Base-by-base conservation (phyloP, 2,113 vertebrate species). In the Eptesicus fuscus region DNA sequence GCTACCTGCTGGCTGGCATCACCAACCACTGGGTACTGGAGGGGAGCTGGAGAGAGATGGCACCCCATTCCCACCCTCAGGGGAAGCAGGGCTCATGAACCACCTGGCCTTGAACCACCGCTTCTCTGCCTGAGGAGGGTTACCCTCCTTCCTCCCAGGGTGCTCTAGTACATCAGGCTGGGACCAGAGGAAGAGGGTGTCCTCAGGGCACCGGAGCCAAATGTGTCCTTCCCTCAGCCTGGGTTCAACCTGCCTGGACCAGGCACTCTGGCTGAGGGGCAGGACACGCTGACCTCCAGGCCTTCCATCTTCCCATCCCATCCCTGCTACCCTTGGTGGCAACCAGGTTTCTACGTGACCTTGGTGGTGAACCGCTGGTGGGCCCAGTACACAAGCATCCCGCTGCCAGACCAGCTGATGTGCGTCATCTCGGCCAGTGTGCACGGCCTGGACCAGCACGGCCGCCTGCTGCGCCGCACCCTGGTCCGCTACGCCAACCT, bases 321-420 rank as follows among this genome's bases (percentile, higher is more conserved):
- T 59, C 4, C 4, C 61, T 25, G 42, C 7, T 69, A 10, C 61
- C 67, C 82, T 0, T 1, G 69, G 49, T 0, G 76, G 51, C 71
- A 2, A 35, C 42, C 40, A 99, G 99, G 99, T 78, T 99, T 99
- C 97, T 99, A 99, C 0, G 98, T 99, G 82, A 99, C 98, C 3
- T 95, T 99, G 97, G 98, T 99, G 0, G 99, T 99, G 94, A 99
- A 99, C 83, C 98, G 99, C 5, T 99, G 99, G 99, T 99, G 99
- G 99, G 99, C 98, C 69, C 99, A 99, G 96, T 99, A 99, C 97
- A 99, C 98, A 47, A 99, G 98, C 97, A 99, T 99, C 96, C 99
- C 99, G 0, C 98, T 99, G 97, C 99, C 99, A 0, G 99, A 99
- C 96, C 99, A 99, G 98, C 98, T 99, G 94, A 99, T 99, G 99